Evolutionary conservation across 2,113 vertebrate genomes (phyloP), one percentile per base, ranked within the genome.

Genomic region (Vireo altiloquus): DNA sequence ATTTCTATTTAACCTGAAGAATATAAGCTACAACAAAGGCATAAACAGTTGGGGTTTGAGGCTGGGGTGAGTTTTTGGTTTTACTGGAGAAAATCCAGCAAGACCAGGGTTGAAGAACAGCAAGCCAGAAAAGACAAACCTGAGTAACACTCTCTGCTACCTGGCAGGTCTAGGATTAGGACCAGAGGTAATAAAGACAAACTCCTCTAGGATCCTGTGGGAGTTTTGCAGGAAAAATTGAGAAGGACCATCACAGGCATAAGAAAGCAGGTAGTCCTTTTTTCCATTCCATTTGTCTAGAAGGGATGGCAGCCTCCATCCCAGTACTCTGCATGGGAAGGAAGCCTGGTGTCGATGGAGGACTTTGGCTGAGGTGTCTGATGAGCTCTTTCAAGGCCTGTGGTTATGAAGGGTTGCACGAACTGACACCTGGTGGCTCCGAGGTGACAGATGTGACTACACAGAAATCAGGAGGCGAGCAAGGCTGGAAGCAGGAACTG

Each of bases 131-230:
- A 60, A 89, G 30, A 47, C 15, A 68, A 18, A 52, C 4, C 35
- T 42, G 16, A 22, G 44, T 17, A 9, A 9, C 8, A 47, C 21
- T 3, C 44, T 6, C 44, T 54, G 44, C 39, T 28, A 57, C 39
- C 20, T 15, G 30, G 28, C 20, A 77, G 42, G 44, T 39, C 37
- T 72, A 42, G 40, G 64, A 44, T 27, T 33, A 39, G 16, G 7
- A 47, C 5, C 15, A 61, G 72, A 61, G 2, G 10, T 37, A 74
- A 42, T 9, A 24, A 74, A 86, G 9, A 44, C 15, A 79, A 76
- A n/a, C 7, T 40, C 24, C 28, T 57, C 39, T 11, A 81, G 16
- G 9, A 76, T 15, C 13, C 21, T 0, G 0, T 16, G 11, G 10
- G 35, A 69, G 8, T 47, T 68, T 27, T 50, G 33, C 44, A 64